These are phyloP conservation scores for Hipparchia sbordonii DNA, from an alignment of 2,888 invertebrate genomes.

Conservation along the genomic window DNA sequence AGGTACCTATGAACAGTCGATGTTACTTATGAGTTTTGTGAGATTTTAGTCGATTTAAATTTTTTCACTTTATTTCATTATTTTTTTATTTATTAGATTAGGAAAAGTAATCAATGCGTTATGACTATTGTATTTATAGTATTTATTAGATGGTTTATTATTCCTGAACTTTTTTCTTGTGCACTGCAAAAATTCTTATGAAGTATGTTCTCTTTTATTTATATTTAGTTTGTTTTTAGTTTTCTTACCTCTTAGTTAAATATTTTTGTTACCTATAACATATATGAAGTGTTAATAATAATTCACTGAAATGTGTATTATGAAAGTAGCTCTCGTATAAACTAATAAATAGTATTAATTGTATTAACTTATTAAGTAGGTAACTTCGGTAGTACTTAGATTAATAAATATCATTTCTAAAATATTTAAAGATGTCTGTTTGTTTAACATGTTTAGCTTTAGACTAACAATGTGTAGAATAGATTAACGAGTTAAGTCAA, in stretches of 20 bases:
- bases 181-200: slow-evolving; percentile 61
- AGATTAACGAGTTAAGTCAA: slow-evolving; percentile 72
- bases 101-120: slow-evolving; percentile 34
- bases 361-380: slow-evolving; percentile 77
- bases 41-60: slow-evolving; percentile 46
- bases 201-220: slow-evolving; percentile 62
- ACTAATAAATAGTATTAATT: slow-evolving; percentile 79
- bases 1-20: slow-evolving; percentile 79
- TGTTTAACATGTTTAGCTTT: slow-evolving; percentile 82
- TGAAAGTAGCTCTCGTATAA: slow-evolving; percentile 66
- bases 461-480: slow-evolving; percentile 81
- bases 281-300: slow-evolving; percentile 54
- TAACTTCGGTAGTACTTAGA: slow-evolving; percentile 72
- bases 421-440: slow-evolving; percentile 80
- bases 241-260: slow-evolving; percentile 54
- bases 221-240: slow-evolving; percentile 58
- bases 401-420: slow-evolving; percentile 81
- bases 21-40: slow-evolving; percentile 68
- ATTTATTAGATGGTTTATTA: slow-evolving; percentile 42
- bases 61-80: slow-evolving; percentile 46
- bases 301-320: slow-evolving; percentile 51
- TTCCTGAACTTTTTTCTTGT: slow-evolving; percentile 59
- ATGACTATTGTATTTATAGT: slow-evolving; percentile 38
- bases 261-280: slow-evolving; percentile 63
- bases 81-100: slow-evolving; percentile 46